Evolutionary conservation across 1,140 invertebrate genomes (phyloP).

Genomic region (Charaxes varanes): DNA sequence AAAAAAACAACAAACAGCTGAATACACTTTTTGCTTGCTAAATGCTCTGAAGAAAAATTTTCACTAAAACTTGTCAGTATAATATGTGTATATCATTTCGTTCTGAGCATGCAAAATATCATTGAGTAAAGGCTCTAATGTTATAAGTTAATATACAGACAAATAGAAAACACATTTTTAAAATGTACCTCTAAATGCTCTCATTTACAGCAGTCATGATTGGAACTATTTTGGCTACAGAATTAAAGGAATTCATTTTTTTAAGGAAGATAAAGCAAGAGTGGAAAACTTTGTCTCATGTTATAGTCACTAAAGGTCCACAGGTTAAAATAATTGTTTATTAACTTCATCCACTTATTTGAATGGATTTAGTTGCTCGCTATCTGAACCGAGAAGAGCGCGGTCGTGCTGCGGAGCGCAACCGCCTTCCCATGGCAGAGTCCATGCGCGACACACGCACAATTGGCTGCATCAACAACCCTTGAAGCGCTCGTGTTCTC

Average conservation of each 20-base stretch:
- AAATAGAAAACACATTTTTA: no score
- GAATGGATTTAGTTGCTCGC: slow-evolving; percentile 22
- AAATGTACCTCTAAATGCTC: no score
- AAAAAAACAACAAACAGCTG: no score
- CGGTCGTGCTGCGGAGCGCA: slow-evolving; percentile 45
- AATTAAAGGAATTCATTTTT: slow-evolving; percentile 5
- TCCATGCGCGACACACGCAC: slow-evolving; percentile 66
- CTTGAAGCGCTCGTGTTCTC: slow-evolving; percentile 34
- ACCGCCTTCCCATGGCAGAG: slow-evolving; percentile 33
- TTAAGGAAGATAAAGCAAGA: neutral
- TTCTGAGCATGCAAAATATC: no score
- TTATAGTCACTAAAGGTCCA: neutral
- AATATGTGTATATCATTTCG: no score
- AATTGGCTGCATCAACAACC: slow-evolving; percentile 59
- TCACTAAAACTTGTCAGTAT: no score
- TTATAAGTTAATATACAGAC: no score
- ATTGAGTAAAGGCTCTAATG: no score
- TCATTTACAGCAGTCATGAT: no score
- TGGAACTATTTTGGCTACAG: neutral
- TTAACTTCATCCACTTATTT: slow-evolving; percentile 17
- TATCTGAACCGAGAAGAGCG: slow-evolving; percentile 37
- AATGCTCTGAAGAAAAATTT: no score
- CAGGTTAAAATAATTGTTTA: neutral
- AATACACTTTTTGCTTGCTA: no score
- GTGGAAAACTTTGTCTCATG: neutral